Conservation (phyloP, 30 jellyfish, hydroid and myxozoan genomes). For the Sanderia malayensis region DNA sequence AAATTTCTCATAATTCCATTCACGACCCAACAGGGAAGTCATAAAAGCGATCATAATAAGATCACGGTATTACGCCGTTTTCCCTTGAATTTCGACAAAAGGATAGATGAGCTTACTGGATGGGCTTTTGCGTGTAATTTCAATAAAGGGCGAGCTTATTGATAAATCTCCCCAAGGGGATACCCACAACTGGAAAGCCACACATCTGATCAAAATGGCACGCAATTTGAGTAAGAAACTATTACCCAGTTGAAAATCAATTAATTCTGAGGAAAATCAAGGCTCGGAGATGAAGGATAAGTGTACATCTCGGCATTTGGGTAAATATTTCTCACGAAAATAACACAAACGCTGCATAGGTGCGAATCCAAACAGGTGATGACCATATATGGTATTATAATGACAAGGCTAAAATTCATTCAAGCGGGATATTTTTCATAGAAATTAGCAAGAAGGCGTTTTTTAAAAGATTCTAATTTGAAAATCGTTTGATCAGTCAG, state of each 20-base stretch:
- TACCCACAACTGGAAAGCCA: too few relatives aligned
- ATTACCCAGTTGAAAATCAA: too few relatives aligned
- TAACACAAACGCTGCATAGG: background rate
- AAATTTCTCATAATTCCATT: background rate
- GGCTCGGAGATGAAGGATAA: too few relatives aligned
- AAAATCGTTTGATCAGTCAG: too few relatives aligned
- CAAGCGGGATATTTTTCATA: background rate
- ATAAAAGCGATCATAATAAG: constrained; percentile 47
- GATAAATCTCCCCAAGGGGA: too few relatives aligned
- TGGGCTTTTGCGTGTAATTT: background rate
- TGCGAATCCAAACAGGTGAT: background rate
- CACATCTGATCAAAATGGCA: too few relatives aligned
- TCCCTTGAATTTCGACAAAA: constrained; percentile 24
- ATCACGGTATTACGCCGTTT: constrained; percentile 19
- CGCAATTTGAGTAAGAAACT: too few relatives aligned
- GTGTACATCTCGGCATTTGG: too few relatives aligned
- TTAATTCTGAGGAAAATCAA: too few relatives aligned
- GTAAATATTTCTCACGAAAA: background rate
- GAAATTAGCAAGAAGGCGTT: background rate
- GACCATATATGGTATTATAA: background rate
- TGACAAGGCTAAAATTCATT: background rate
- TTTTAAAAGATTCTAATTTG: too few relatives aligned
- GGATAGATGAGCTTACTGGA: background rate
- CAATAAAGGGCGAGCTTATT: too few relatives aligned
- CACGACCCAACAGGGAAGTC: constrained; percentile 35